These are phyloP conservation scores for Campoletis sonorensis DNA, from an alignment of 1,140 invertebrate species.

Conservation along the genomic window DNA sequence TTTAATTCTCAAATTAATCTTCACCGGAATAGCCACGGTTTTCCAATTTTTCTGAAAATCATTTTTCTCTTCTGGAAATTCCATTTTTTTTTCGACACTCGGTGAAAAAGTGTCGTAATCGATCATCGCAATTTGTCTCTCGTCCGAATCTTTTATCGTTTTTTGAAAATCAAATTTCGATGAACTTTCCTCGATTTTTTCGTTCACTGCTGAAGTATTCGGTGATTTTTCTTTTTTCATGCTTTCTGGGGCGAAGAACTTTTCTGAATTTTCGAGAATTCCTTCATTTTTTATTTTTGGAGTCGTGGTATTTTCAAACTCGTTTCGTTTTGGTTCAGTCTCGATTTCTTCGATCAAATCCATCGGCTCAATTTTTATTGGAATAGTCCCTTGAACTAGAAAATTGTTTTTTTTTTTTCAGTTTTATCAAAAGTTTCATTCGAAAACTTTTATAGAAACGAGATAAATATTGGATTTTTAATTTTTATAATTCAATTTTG, in stretches of 20 bases:
- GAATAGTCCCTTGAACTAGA: not conserved
- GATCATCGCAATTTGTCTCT: not conserved
- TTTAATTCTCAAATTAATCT: not conserved
- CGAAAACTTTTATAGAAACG: no score
- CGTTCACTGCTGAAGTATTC: not conserved
- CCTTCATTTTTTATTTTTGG: not conserved
- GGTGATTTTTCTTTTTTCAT: not conserved
- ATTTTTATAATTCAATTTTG: no score
- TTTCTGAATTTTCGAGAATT: not conserved
- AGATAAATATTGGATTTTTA: no score
- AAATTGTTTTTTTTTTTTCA: no score
- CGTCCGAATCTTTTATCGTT: not conserved
- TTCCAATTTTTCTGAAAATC: not conserved
- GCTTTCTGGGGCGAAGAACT: no score
- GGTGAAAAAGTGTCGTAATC: not conserved
- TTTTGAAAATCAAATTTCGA: not conserved
- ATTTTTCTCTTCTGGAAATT: not conserved
- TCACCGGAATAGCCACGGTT: not conserved
- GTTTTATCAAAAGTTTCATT: no score
- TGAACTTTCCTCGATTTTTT: not conserved
- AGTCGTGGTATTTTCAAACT: not conserved
- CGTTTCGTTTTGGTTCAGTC: not conserved
- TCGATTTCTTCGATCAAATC: not conserved
- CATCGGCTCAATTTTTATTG: not conserved
- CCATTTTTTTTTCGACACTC: not conserved